Evolutionary conservation across 2,113 vertebrate species (phyloP).

Genomic region (Daphoenositta chrysoptera): DNA sequence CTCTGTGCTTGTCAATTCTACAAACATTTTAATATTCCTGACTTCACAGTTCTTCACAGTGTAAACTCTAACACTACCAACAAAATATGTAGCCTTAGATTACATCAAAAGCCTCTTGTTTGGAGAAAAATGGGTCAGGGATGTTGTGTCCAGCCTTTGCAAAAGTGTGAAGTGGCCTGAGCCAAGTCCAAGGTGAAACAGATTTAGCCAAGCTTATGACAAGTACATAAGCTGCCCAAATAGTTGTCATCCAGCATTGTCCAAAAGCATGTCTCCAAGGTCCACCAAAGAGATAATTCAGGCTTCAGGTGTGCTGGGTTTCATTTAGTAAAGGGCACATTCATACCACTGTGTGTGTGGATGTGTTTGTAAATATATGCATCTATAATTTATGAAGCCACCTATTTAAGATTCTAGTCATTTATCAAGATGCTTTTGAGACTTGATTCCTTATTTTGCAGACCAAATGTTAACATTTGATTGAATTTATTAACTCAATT

Average conservation of each 20-base stretch:
- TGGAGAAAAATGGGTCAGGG: not conserved
- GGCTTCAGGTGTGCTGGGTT: not conserved
- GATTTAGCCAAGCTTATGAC: not conserved
- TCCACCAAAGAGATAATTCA: not conserved
- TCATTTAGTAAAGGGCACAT: not conserved
- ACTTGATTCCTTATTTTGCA: slow-evolving; percentile 50
- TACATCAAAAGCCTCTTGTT: not conserved
- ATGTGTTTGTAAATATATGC: slow-evolving; percentile 27
- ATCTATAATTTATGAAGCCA: slow-evolving; percentile 42
- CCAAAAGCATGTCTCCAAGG: not conserved
- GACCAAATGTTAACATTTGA: slow-evolving; percentile 58
- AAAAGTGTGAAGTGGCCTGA: not conserved
- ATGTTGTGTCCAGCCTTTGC: not conserved
- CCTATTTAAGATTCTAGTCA: slow-evolving; percentile 53
- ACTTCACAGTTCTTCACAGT: not conserved
- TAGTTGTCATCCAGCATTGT: not conserved
- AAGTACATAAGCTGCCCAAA: not conserved
- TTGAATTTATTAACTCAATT: slow-evolving; percentile 60
- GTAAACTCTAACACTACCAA: not conserved
- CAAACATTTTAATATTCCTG: slow-evolving; percentile 18
- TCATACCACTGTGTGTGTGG: not conserved
- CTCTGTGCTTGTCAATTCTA: not conserved
- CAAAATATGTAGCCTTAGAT: not conserved
- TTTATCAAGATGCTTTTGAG: slow-evolving; percentile 59
- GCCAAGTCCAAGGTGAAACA: not conserved